A percentile compares a stretch with the other conserved stretches of the same genome.
Evolutionary conservation across 1,140 invertebrate species (phyloP).

Genomic region (Penaeus indicus): DNA sequence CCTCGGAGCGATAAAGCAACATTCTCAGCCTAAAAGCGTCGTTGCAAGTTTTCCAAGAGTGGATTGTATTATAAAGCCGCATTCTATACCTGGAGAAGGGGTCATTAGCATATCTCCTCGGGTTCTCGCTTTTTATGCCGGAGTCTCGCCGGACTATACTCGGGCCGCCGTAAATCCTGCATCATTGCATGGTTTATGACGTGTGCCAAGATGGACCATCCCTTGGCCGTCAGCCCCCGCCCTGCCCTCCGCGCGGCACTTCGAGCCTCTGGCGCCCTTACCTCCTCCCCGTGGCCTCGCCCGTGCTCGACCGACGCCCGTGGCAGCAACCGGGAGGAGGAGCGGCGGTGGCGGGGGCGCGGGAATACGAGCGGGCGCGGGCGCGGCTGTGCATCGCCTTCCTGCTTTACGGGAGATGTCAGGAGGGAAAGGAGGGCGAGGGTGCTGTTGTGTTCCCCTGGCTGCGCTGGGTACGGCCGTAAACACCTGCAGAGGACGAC

Average conservation of each 20-base stretch:
- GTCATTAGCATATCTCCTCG: conserved; percentile 58
- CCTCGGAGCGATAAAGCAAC: conserved; percentile 43
- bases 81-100: conserved; percentile 58
- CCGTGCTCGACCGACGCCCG: neutral
- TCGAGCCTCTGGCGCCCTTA: neutral
- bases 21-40: conserved; percentile 55
- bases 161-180: conserved; percentile 54
- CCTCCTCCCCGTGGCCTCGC: neutral
- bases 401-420: no score
- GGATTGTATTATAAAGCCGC: conserved; percentile 60
- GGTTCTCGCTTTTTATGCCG: conserved; percentile 51
- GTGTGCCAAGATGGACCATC: conserved; percentile 40
- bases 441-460: no score
- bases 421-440: no score
- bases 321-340: conserved; percentile 5
- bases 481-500: no score
- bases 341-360: neutral
- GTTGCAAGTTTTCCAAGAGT: conserved; percentile 55
- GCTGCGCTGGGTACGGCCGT: no score
- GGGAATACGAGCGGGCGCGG: neutral
- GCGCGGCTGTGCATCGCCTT: neutral
- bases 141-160: conserved; percentile 46
- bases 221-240: conserved; percentile 3
- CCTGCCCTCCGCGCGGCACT: neutral
- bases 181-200: conserved; percentile 59